Evolutionary conservation across 2,888 invertebrate species (phyloP).

Genomic region (Hirtodrosophila confusa): DNA sequence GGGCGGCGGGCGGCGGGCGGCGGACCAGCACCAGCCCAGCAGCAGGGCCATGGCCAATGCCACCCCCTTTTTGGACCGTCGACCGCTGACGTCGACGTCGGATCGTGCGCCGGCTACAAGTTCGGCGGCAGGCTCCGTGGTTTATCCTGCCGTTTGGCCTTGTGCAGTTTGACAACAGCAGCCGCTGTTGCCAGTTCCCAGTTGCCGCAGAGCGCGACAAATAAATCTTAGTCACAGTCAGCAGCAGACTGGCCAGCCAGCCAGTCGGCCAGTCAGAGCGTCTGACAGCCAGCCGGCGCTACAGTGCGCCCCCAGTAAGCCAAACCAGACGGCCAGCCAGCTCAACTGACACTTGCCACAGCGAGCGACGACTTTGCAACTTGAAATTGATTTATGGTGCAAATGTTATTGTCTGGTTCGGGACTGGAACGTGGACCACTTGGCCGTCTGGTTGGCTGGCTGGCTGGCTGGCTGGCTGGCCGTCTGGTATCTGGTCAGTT

Average conservation of each 20-base stretch:
- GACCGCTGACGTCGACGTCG: slow-evolving; percentile 41
- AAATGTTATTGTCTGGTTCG: slow-evolving; percentile 75
- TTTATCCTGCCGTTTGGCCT: slow-evolving; percentile 82
- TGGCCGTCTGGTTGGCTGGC: slow-evolving; percentile 27
- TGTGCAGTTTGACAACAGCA: slow-evolving; percentile 82
- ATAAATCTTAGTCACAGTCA: slow-evolving; percentile 77
- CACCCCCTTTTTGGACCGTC: slow-evolving; percentile 49
- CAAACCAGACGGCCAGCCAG: slow-evolving; percentile 34
- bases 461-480: slow-evolving; percentile 1
- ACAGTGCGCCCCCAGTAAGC: slow-evolving; percentile 33
- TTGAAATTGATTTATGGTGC: slow-evolving; percentile 77
- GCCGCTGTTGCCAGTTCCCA: slow-evolving; percentile 83
- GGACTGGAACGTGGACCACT: slow-evolving; percentile 46
- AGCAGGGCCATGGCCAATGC: slow-evolving; percentile 68
- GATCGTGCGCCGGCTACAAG: slow-evolving; percentile 52
- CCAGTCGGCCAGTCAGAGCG: slow-evolving; percentile 30
- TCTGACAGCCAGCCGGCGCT: slow-evolving; percentile 22
- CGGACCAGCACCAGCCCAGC: slow-evolving; percentile 33
- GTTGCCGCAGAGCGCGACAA: slow-evolving; percentile 66
- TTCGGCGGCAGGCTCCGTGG: slow-evolving; percentile 81
- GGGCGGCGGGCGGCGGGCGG: background rate
- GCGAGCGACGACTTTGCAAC: slow-evolving; percentile 65
- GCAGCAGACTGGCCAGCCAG: slow-evolving; percentile 32
- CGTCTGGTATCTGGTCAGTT: slow-evolving; percentile 42
- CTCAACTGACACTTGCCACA: slow-evolving; percentile 59